A percentile compares a stretch with the other conserved stretches of the same genome.
Evolutionary conservation across 2,113 vertebrate genomes (phyloP).

Genomic region (Triplophysa dalaica): DNA sequence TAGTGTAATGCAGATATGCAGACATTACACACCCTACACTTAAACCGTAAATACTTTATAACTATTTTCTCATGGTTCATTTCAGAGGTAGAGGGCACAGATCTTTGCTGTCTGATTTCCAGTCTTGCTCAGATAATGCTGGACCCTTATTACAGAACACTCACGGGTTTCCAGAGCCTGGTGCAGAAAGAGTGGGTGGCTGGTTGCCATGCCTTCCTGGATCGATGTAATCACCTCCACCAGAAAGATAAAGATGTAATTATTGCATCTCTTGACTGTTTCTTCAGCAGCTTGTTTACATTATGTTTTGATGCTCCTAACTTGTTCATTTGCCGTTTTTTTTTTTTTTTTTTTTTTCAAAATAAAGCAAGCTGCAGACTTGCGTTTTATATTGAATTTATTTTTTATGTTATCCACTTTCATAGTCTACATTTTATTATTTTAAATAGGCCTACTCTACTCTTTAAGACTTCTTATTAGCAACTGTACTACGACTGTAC

Average conservation of each 20-base stretch:
- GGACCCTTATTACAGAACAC: slow-evolving; percentile 83
- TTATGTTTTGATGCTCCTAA: background rate
- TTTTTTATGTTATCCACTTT: background rate
- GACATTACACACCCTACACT: background rate
- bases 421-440: no score
- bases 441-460: no score
- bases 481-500: no score
- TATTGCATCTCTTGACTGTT: slow-evolving; percentile 3
- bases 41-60: background rate
- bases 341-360: background rate
- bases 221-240: slow-evolving; percentile 84
- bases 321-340: no score
- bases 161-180: slow-evolving; percentile 83
- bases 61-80: slow-evolving; percentile 2
- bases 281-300: background rate
- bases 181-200: slow-evolving; percentile 87
- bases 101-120: slow-evolving; percentile 83
- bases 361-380: background rate
- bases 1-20: no score
- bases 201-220: slow-evolving; percentile 82
- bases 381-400: background rate
- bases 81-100: slow-evolving; percentile 82
- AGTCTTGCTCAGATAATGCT: slow-evolving; percentile 88
- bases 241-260: slow-evolving; percentile 81
- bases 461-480: no score